These are phyloP conservation scores for Leptopilina drosophilae DNA, from an alignment of 2,888 invertebrate genomes.

Conservation along the genomic window DNA sequence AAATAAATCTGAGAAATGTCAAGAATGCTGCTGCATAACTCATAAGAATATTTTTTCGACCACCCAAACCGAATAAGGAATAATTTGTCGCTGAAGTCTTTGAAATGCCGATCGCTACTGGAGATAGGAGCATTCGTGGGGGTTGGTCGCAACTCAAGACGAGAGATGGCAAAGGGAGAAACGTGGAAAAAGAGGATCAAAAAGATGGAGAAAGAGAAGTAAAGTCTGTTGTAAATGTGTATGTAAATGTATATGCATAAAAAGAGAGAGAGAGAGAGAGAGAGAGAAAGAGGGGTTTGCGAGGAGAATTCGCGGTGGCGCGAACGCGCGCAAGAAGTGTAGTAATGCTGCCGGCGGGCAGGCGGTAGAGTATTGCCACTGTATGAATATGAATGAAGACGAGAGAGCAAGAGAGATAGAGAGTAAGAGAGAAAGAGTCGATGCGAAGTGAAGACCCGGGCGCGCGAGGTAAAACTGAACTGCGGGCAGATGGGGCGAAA, in stretches of 20 bases:
- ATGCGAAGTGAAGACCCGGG: conserved; percentile 43
- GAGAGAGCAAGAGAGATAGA: conserved; percentile 51
- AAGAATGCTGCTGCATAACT: conserved; percentile 14
- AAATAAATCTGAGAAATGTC: conserved; percentile 18
- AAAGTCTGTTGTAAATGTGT: conserved; percentile 48
- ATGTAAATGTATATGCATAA: no score
- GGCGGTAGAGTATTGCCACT: conserved; percentile 64
- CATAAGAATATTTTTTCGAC: conserved; percentile 8
- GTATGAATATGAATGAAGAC: conserved; percentile 77
- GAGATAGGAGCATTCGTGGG: conserved; percentile 33
- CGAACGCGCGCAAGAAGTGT: conserved; percentile 71
- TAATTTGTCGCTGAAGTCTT: conserved; percentile 40
- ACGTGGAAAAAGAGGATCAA: conserved; percentile 48
- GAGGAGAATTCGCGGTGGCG: conserved; percentile 59
- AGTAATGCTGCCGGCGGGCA: conserved; percentile 63
- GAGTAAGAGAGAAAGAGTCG: conserved; percentile 23
- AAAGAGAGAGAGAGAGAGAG: no score
- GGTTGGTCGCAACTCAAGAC: conserved; percentile 25
- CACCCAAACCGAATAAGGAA: conserved; percentile 40
- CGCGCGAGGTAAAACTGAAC: conserved; percentile 28
- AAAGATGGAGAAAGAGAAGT: conserved; percentile 54
- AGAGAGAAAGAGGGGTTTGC: no score
- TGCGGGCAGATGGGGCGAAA: conserved; percentile 11
- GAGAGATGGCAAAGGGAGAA: conserved; percentile 26
- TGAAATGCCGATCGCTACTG: conserved; percentile 41